Evolutionary conservation across 2,797 vertebrate genomes (phyloP).

Genomic region (Thripadectes ignobilis): DNA sequence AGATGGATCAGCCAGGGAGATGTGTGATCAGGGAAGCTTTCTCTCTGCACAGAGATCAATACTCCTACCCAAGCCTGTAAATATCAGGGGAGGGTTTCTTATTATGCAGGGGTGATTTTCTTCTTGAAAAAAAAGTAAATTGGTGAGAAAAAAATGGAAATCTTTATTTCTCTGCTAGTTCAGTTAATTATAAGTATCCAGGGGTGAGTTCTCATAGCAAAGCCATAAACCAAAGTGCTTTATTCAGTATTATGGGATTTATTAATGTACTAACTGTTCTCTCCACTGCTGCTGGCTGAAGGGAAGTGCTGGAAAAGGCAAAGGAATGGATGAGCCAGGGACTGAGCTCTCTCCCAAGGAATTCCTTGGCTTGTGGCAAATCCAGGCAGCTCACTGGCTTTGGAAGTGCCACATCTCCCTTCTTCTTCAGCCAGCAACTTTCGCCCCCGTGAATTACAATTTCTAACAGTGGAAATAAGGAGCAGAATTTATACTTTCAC

Average conservation of each 20-base stretch:
- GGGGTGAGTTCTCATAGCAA: not conserved
- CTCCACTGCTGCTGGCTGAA: not conserved
- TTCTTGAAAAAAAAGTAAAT: not conserved
- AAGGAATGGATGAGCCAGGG: not conserved
- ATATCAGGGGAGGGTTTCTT: not conserved
- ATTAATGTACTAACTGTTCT: not conserved
- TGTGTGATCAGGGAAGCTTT: not conserved
- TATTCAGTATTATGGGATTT: not conserved
- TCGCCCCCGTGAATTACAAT: accelerated
- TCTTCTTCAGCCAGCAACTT: not conserved
- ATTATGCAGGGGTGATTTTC: not conserved
- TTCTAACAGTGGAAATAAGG: not conserved
- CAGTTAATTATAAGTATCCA: not conserved
- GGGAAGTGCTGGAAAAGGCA: not conserved
- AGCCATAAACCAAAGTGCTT: slow-evolving; percentile 8
- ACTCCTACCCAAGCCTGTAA: not conserved
- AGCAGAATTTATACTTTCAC: not conserved
- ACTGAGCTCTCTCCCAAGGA: not conserved
- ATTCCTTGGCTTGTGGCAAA: not conserved
- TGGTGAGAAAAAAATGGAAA: not conserved
- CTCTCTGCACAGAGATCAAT: not conserved
- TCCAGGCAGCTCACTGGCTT: not conserved
- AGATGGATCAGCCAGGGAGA: not conserved
- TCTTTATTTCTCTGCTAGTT: not conserved
- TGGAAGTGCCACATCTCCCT: not conserved